phyloP scores from a whole-genome alignment of 2,113 vertebrate species.

The Myocastor coypus region DNA sequence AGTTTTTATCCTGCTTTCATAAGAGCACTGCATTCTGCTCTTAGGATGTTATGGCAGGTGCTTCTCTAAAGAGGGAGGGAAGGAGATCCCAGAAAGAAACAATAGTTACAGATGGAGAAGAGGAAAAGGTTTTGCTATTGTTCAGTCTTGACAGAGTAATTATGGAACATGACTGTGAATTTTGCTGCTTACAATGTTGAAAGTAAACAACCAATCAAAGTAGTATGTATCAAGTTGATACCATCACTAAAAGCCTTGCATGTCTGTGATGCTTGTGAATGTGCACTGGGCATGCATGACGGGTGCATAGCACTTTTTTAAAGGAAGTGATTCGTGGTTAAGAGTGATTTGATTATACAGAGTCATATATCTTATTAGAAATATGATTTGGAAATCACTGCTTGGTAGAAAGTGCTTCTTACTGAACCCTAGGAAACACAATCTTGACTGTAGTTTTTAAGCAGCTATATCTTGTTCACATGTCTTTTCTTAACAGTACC shows the following conservation, averaged over 20 bases:
- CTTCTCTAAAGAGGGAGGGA: neutral
- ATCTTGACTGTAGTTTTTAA: conserved; percentile 50
- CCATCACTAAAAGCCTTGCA: neutral
- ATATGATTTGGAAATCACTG: neutral
- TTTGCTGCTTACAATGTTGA: neutral
- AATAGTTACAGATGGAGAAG: neutral
- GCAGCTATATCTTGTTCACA: neutral
- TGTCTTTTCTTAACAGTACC: conserved; percentile 15
- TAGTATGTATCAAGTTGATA: neutral
- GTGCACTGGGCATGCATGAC: neutral
- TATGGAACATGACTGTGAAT: rapidly evolving
- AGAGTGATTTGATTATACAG: neutral
- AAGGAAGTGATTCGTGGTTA: conserved; percentile 34
- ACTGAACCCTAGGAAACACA: neutral
- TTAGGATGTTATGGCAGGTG: conserved; percentile 49
- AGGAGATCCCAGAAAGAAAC: neutral
- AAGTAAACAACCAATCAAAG: conserved; percentile 24
- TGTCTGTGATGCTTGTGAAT: neutral
- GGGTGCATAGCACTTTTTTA: conserved; percentile 6
- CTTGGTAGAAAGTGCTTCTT: conserved; percentile 49
- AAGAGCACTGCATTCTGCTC: conserved; percentile 59
- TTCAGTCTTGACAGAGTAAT: neutral
- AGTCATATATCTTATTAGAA: neutral
- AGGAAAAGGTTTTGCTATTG: conserved; percentile 45
- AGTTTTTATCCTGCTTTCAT: conserved; percentile 71